phyloP scores from a whole-genome alignment of 2,113 vertebrate genomes.

The Megaptera novaeangliae region DNA sequence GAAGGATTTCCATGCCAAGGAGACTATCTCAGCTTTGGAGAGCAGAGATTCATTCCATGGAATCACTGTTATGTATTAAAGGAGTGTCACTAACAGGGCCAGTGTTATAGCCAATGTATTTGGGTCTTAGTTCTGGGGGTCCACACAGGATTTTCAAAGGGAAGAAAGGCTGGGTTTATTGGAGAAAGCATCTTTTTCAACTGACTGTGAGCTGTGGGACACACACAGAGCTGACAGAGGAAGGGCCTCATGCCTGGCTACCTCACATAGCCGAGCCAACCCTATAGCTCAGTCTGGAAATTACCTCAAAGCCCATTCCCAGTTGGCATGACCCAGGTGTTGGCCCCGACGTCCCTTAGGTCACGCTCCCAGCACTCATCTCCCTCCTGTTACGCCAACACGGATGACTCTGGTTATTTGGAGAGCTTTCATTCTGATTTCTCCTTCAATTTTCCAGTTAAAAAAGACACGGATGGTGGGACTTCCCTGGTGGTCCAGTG shows the following conservation, averaged over 20 bases:
- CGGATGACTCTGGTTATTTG: neutral
- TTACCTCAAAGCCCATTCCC: neutral
- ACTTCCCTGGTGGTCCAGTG: no score
- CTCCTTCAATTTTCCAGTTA: neutral
- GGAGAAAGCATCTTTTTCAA: neutral
- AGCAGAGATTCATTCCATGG: neutral
- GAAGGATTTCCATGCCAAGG: neutral
- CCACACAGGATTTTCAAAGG: neutral
- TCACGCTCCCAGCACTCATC: no score
- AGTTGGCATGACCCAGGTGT: no score
- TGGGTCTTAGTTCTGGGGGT: neutral
- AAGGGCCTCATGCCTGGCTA: neutral
- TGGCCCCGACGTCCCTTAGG: fast-evolving
- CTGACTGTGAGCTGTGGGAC: neutral
- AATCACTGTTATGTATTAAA: neutral
- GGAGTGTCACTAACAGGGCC: neutral
- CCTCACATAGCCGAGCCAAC: neutral
- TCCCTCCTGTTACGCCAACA: neutral
- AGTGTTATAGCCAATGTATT: no score
- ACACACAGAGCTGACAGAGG: neutral
- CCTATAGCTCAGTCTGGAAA: neutral
- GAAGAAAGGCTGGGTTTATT: neutral
- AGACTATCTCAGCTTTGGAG: neutral
- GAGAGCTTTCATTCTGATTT: neutral
- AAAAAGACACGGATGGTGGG: neutral